A percentile compares a stretch with the other conserved stretches of the same genome.
These are phyloP conservation scores for Buathra laborator DNA, from an alignment of 2,888 invertebrate species.

Conservation along the genomic window DNA sequence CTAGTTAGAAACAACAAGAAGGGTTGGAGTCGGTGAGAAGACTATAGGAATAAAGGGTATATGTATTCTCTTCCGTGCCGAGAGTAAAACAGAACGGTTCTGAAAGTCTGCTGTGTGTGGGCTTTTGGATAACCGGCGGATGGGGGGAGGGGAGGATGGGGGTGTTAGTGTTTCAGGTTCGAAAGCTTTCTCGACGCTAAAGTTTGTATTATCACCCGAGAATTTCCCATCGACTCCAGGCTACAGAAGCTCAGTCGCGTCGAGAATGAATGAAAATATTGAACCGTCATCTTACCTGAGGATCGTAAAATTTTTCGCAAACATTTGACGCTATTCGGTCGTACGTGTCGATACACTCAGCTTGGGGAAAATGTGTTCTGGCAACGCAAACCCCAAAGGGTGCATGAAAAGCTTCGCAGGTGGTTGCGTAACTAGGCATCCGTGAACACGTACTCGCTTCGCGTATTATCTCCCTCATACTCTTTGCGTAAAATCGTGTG, in stretches of 20 bases:
- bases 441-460: neutral
- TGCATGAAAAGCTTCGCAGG: neutral
- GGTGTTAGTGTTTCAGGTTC: conserved; percentile 15
- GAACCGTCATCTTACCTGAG: conserved; percentile 67
- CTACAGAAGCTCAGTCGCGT: conserved; percentile 38
- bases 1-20: conserved; percentile 48
- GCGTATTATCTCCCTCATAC: neutral
- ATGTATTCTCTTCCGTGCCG: neutral
- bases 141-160: neutral
- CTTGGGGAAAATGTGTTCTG: neutral
- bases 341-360: neutral
- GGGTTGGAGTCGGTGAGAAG: neutral
- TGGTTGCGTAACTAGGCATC: neutral
- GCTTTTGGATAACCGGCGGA: conserved; percentile 25
- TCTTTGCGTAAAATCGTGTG: neutral
- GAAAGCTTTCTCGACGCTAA: conserved; percentile 18
- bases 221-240: neutral
- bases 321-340: conserved; percentile 70
- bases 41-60: neutral
- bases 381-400: neutral
- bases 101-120: conserved; percentile 21
- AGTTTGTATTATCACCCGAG: conserved; percentile 40
- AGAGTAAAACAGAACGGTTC: conserved; percentile 30
- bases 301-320: conserved; percentile 48
- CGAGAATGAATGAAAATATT: conserved; percentile 71